Evolutionary conservation across 2,797 vertebrate species (phyloP), one percentile per base, ranked within the genome.

Genomic region (Pelobates cultripes): DNA sequence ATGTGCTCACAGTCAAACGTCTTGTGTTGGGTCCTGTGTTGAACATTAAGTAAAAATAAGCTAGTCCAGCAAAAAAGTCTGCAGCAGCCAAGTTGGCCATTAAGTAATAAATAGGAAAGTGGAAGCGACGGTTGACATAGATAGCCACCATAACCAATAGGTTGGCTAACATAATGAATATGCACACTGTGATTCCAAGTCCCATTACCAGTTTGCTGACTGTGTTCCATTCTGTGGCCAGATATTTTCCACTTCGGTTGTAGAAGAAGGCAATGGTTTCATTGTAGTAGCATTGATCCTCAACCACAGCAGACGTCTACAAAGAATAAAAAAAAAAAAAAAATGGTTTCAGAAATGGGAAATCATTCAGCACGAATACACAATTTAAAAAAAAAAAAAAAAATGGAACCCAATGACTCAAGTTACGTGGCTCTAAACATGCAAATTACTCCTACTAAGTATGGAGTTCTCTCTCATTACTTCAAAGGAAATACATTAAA

Each of bases 81-180:
- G 98, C 98, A 68, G 98, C 98, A 0, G 98, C 98, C 88, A 99
- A 92, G 87, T 99, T 99, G 83, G 98, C 98, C 98, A 99, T 99
- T 89, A 99, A 92, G 90, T 99, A 99, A 95, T 99, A 99, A 92
- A 99, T 99, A 93, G 98, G 98, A 86, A 99, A 99, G 89, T 99
- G 98, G 91, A 99, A 99, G 79, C 97, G 94, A n/a, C 97, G 95
- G 93, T 99, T 99, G 90, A 99, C 95, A 3, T 99, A 99, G 91
- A 99, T 99, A 85, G 98, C 98, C 84, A 98, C 95, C 98, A 99
- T 99, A 89, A 99, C 98, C 72, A 99, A 94, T 2, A 99, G 91
- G 92, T 99, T 99, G 90, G 98, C 98, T 76, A 99, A 89, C 98
- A 99, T 99, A 92, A 99, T 99, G 90, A 99, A 99, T 92, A 99